Percentiles rank a stretch among this genome's conserved stretches.
Evolutionary conservation across 2,888 invertebrate genomes (phyloP).

Genomic region (Cancer borealis): DNA sequence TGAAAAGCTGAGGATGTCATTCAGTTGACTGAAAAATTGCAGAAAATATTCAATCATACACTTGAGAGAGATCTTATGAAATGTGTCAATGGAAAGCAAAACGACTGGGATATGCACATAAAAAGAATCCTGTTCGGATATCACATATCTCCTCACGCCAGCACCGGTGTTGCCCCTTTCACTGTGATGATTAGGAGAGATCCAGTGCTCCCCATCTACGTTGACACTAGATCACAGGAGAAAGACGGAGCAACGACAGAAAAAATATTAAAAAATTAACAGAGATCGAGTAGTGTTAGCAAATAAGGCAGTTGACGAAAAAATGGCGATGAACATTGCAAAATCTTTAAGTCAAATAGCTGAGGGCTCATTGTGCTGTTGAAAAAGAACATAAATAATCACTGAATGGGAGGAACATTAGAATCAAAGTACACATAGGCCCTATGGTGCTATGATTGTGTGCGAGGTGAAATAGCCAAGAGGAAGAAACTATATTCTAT

Average conservation of each 20-base stretch:
- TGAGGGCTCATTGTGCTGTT: slow-evolving; percentile 57
- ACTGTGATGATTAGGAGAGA: not conserved
- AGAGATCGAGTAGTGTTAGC: slow-evolving; percentile 33
- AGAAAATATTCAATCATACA: slow-evolving; percentile 46
- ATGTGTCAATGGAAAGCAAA: slow-evolving; percentile 47
- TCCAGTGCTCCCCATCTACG: not conserved
- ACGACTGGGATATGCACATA: slow-evolving; percentile 55
- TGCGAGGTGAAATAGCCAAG: too few relatives aligned
- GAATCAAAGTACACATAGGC: slow-evolving; percentile 49
- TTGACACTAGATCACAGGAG: slow-evolving; percentile 42
- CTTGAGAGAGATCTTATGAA: slow-evolving; percentile 46
- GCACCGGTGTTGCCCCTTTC: slow-evolving; percentile 60
- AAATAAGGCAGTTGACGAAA: slow-evolving; percentile 53
- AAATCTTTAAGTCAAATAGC: slow-evolving; percentile 58
- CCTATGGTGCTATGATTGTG: too few relatives aligned
- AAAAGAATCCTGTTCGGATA: slow-evolving; percentile 54
- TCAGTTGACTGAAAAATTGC: slow-evolving; percentile 49
- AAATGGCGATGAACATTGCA: slow-evolving; percentile 51
- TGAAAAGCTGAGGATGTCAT: slow-evolving; percentile 55
- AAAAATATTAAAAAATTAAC: slow-evolving; percentile 46
- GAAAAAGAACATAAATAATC: slow-evolving; percentile 55
- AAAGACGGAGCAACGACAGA: slow-evolving; percentile 2
- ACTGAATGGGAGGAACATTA: slow-evolving; percentile 60
- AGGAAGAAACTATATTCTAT: too few relatives aligned
- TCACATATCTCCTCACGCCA: slow-evolving; percentile 51